Base-by-base conservation (phyloP, 1,140 invertebrate species). In the Elymnias hypermnestra region DNA sequence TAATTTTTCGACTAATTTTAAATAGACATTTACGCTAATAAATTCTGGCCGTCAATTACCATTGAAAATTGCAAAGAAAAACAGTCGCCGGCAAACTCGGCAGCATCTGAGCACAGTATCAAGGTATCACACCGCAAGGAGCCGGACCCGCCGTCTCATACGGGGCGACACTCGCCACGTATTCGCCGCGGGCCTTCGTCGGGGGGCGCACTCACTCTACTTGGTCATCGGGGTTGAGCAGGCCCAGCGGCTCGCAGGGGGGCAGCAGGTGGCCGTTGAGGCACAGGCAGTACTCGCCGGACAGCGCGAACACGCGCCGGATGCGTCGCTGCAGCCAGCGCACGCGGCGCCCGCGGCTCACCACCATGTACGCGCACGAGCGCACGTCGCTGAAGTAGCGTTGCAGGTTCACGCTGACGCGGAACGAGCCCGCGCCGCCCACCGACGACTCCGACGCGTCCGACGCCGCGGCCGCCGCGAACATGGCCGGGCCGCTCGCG, bases 301-400 rank as follows among this genome's bases (percentile, higher is more conserved):
- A 18, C 9, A 66, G 17, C 4, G 31, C 22, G 28, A 66, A 63
- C 8, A 56, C 26, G 5, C 25, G 47, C 13, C 39, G 44, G 8
- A 66, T 10, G 13, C 56, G 47, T 10, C 35, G 38, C 10, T 59
- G 44, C 33, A 66, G 33, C 59, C 63, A 66, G 1, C 45, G 42
- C 9, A 61, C 62, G 26, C 26, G 31, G 9, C 45, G 40, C 1
- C 31, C 12, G 18, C 17, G 40, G 0, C 19, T 2, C 8, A 53
- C 50, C 3, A 50, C 33, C 1, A 65, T 35, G 13, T 51, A 65
- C 12, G 46, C 52, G 2, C 31, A 49, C 6, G 52, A 35, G 1
- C 63, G 58, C n/a, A 50, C 39, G 25, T 62, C 63, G 8, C 17
- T 52, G 28, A 51, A 65, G 25, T 58, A 63, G 13, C 37, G 51